These are phyloP conservation scores for Torymus aiolomorphi DNA, from an alignment of 2,888 invertebrate species.

Conservation along the genomic window DNA sequence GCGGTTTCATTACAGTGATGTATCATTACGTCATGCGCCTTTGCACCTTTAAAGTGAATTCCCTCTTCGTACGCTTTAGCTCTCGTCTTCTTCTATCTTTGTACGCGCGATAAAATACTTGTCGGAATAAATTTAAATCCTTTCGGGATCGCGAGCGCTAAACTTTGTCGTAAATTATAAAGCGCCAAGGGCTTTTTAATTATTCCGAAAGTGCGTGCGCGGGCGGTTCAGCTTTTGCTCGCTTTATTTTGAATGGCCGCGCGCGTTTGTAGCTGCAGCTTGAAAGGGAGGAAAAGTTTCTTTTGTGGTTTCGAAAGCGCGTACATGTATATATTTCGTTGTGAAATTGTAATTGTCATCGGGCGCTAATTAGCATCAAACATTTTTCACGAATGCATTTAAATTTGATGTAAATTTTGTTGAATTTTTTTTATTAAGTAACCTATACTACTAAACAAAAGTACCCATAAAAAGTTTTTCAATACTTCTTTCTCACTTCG, in stretches of 20 bases:
- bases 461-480: no score
- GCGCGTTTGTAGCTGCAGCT: no score
- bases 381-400: no score
- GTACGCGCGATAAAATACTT: conserved; percentile 22
- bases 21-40: conserved; percentile 66
- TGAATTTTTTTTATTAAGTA: no score
- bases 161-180: background rate
- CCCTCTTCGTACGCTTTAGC: background rate
- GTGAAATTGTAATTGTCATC: no score
- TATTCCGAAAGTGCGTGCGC: background rate
- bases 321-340: no score
- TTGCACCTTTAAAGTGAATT: conserved; percentile 30
- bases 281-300: no score
- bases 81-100: background rate
- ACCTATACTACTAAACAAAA: no score
- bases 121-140: conserved; percentile 31
- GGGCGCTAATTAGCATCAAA: no score
- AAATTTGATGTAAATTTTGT: no score
- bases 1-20: conserved; percentile 69
- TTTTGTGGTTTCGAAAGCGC: no score
- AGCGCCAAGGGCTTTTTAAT: background rate
- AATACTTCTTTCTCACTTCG: no score
- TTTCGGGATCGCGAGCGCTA: background rate
- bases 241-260: background rate
- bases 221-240: background rate